Evolutionary conservation across 23 tunicate genomes (phyloP).

Genomic region (Phallusia fumigata): DNA sequence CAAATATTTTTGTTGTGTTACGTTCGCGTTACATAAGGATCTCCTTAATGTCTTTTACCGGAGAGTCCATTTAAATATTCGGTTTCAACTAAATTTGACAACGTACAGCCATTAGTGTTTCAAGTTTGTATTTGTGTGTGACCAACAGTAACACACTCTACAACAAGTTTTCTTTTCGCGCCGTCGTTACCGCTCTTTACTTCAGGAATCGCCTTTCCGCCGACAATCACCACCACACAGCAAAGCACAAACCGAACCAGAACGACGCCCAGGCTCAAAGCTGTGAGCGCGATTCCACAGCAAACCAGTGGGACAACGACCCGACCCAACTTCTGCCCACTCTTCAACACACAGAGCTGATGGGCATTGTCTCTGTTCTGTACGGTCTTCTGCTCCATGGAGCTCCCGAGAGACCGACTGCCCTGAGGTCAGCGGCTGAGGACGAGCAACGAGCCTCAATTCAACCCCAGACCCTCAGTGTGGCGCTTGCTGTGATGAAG

Average conservation of each 20-base stretch:
- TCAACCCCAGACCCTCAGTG: constrained; percentile 56
- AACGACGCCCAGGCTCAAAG: background rate
- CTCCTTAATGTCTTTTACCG: no score
- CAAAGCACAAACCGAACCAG: background rate
- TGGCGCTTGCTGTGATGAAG: constrained; percentile 69
- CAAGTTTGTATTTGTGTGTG: no score
- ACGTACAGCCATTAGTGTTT: no score
- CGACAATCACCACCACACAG: constrained; percentile 29
- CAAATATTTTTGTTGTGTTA: no score
- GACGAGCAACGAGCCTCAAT: constrained; percentile 31
- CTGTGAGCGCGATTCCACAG: constrained; percentile 13
- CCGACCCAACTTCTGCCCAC: constrained; percentile 79
- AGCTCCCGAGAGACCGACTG: constrained; percentile 91
- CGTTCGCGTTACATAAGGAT: no score
- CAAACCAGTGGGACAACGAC: constrained; percentile 55
- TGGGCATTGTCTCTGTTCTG: constrained; percentile 87
- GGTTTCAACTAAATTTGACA: no score
- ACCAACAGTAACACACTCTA: no score
- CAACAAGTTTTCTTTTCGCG: no score
- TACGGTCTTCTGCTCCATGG: constrained; percentile 89
- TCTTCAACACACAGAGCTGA: constrained; percentile 72
- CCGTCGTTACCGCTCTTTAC: background rate
- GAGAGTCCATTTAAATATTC: no score
- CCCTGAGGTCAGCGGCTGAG: constrained; percentile 43
- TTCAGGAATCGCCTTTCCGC: constrained; percentile 30